Evolutionary conservation across 2,113 vertebrate genomes (phyloP).

Genomic region (Phaetusa simplex): DNA sequence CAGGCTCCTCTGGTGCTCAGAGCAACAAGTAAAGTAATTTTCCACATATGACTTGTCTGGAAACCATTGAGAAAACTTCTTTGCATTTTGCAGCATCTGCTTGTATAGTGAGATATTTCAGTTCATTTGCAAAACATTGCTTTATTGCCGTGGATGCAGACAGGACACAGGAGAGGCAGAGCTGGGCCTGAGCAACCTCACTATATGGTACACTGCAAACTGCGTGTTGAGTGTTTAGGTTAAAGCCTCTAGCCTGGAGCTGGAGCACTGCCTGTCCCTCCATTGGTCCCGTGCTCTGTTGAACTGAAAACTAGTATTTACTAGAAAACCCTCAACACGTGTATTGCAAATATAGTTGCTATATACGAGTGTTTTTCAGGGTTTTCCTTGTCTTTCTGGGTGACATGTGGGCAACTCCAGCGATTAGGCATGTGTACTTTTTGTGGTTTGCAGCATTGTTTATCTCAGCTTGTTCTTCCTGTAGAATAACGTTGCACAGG

Average conservation of each 20-base stretch:
- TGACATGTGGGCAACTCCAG: not conserved
- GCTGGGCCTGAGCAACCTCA: not conserved
- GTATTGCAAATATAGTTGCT: not conserved
- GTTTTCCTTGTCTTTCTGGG: not conserved
- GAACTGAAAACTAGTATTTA: not conserved
- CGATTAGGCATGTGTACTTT: not conserved
- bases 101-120: not conserved
- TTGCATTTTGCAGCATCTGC: not conserved
- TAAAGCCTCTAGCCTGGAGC: not conserved
- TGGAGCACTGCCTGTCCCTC: not conserved
- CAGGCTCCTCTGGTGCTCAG: not conserved
- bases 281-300: not conserved
- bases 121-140: not conserved
- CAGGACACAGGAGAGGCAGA: not conserved
- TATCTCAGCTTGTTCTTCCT: slow-evolving; percentile 52
- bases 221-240: not conserved
- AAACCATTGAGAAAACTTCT: not conserved
- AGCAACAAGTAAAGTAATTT: not conserved
- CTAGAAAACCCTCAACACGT: not conserved
- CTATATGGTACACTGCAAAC: not conserved
- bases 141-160: not conserved
- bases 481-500: not conserved
- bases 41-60: not conserved
- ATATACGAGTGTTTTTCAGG: not conserved
- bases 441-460: not conserved